These are phyloP conservation scores for Oscheius onirici DNA, from an alignment of 2,888 invertebrate genomes.

Conservation along the genomic window DNA sequence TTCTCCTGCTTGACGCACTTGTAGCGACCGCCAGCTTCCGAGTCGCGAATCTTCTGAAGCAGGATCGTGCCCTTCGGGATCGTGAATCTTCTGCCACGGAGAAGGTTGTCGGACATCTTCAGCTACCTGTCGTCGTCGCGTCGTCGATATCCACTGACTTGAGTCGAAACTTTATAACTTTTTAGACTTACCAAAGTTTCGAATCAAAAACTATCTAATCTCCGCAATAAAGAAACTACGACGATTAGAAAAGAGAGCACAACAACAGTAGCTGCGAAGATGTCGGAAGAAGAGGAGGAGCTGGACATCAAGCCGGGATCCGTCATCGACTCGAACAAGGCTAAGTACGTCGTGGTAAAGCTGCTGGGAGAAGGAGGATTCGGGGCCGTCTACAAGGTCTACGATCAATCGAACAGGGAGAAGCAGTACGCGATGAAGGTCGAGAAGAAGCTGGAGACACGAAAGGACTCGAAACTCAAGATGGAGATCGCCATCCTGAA, in stretches of 20 bases:
- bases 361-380: constrained; percentile 64
- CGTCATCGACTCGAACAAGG: constrained; percentile 34
- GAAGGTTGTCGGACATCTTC: neutral
- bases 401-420: constrained; percentile 46
- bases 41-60: constrained; percentile 24
- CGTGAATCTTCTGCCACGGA: neutral
- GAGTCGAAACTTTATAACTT: no score
- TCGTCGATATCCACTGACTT: no score
- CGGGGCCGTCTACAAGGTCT: constrained; percentile 50
- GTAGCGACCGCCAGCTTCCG: constrained; percentile 18
- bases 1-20: constrained; percentile 12
- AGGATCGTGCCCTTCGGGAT: neutral
- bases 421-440: constrained; percentile 62
- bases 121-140: no score
- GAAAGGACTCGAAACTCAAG: constrained; percentile 62
- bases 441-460: constrained; percentile 58
- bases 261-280: no score
- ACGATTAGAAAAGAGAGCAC: no score
- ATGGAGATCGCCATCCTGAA: constrained; percentile 67
- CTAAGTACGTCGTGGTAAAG: constrained; percentile 46
- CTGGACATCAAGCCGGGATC: no score
- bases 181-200: no score
- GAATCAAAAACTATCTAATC: no score
- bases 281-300: no score
- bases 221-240: no score